Evolutionary conservation across 2,113 vertebrate genomes (phyloP).

Genomic region (Ptilorrhoa leucosticta): DNA sequence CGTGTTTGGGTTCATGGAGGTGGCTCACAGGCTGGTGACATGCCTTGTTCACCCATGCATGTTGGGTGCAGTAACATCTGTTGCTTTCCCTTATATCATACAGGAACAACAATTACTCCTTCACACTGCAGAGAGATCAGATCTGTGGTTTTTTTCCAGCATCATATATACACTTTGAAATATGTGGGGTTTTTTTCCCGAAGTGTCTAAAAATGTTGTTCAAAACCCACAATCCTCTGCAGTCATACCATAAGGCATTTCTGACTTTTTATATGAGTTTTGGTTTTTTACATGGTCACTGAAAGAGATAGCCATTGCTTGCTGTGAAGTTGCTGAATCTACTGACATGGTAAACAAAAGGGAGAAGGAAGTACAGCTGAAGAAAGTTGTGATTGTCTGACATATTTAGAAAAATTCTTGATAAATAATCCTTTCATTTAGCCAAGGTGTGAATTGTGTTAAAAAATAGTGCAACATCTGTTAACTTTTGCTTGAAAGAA

Average conservation of each 20-base stretch:
- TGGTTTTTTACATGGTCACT: background rate
- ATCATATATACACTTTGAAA: background rate
- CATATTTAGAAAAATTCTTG: background rate
- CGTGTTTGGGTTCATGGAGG: background rate
- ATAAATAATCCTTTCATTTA: background rate
- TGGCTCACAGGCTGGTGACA: background rate
- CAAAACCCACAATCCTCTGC: background rate
- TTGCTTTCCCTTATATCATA: background rate
- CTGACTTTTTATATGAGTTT: background rate
- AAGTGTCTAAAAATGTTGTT: background rate
- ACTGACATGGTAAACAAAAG: background rate
- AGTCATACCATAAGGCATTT: background rate
- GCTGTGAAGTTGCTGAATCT: background rate
- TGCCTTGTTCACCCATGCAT: background rate
- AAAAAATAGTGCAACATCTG: background rate
- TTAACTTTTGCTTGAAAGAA: background rate
- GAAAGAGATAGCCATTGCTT: background rate
- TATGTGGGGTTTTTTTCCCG: rapidly evolving
- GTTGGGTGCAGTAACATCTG: background rate
- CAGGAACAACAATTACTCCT: background rate
- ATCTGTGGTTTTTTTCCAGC: background rate
- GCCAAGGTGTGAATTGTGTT: background rate
- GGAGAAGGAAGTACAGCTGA: background rate
- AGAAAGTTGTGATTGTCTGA: background rate
- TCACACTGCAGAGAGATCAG: background rate